Evolutionary conservation across 2,888 invertebrate genomes (phyloP), one percentile per base, ranked within the genome.

Genomic region (Junonia oenone): DNA sequence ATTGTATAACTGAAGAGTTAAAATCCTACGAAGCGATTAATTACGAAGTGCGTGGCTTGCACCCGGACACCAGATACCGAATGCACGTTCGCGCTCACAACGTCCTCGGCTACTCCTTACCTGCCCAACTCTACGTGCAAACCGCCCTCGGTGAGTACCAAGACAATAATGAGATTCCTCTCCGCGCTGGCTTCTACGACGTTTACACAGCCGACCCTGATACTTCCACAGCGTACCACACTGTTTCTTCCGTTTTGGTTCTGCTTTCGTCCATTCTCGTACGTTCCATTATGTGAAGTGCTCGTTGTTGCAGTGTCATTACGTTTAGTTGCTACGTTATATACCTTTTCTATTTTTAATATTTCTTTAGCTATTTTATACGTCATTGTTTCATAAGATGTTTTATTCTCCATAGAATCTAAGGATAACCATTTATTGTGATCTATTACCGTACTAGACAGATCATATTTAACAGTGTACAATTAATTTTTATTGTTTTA

Each of bases 71-170:
- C 4, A 93, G 93, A 64, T 98, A 98, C 90, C 93, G 93, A 73
- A 94, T 97, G 72, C 95, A 96, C 74, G 90, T 98, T 55, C 91
- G 93, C 65, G 98, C 98, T 43, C 95, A 95, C 79, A 98, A 98
- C 81, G 87, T 92, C 19, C 95, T 98, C 62, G 98, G 98, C 55
- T 94, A 91, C 83, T 96, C 97, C 71, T 90, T 92, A 58, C 94
- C 96, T 0, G 94, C 95, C 38, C 92, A 93, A 74, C 92, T 96
- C 66, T 92, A 94, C 76, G 92, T 98, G 80, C 96, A 94, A 89
- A 98, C 98, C 63, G 94, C 96, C 72, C 92, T 94, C 92, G 97
- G 97, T 97, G 94, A 95, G 95, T 93, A 91, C 74, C 81, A 81
- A 73, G 87, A 88, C 66, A 82, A 69, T 81, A 87, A 85, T 68